Evolutionary conservation across 2,113 vertebrate genomes (phyloP), one percentile per base, ranked within the genome.

Genomic region (Mola mola): DNA sequence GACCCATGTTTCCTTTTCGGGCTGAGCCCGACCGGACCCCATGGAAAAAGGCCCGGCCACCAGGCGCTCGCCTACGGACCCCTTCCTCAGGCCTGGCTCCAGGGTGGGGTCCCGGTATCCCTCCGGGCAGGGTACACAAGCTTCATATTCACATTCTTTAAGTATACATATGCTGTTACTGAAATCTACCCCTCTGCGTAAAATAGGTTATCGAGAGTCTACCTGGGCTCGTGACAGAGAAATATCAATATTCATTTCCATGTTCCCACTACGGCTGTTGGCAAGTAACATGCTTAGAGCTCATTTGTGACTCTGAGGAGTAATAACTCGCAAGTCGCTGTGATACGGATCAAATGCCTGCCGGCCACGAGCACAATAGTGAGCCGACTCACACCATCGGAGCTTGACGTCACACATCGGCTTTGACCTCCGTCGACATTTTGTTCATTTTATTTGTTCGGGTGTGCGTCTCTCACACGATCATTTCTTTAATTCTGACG

Each of bases 261-360:
- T 48, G 52, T 40, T 43, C 24, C 47, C 57, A 56, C 11, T 47
- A 17, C 34, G 16, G 48, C 71, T 73, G 56, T 61, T 67, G 75
- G 53, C 69, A 5, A 24, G 47, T 34, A 2, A 47, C 28, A 20
- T 1, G 41, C 52, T 70, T 43, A 51, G 28, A 62, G 47, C 71
- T 86, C 78, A 71, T 83, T 67, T 76, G 67, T 71, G 78, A 61
- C 74, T 71, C 52, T 53, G 66, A 69, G 66, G 72, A 66, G 51
- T 75, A 78, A 79, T 72, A 72, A 68, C 41, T 76, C 64, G 29
- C 41, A 50, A 10, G 44, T 41, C 8, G 13, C 46, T 38, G 44
- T 44, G 48, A 73, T 50, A 48, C 52, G 38, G 38, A 71, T 59
- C 25, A 59, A 66, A 62, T 36, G 47, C 65, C 76, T 59, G 47